phyloP scores from a whole-genome alignment of 2,888 invertebrate species.

The Pandemis cinnamomeana region DNA sequence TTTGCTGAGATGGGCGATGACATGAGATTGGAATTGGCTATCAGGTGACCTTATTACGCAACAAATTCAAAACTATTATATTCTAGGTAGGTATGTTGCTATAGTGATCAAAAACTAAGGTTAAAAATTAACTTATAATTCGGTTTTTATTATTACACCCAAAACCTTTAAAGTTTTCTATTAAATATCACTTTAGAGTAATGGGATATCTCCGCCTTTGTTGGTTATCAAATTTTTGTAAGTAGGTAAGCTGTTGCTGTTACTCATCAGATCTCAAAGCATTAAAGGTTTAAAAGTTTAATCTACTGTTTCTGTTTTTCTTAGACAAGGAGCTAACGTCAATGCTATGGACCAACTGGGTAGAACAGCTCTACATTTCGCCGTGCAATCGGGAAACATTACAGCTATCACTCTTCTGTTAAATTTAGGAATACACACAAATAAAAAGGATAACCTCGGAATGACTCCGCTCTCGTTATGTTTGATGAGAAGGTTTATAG shows the following conservation, averaged over 20 bases:
- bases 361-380: conserved; percentile 73
- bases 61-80: too few relatives aligned
- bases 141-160: too few relatives aligned
- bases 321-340: conserved; percentile 56
- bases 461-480: conserved; percentile 77
- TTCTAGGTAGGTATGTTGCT: too few relatives aligned
- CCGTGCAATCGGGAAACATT: conserved; percentile 61
- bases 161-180: too few relatives aligned
- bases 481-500: conserved; percentile 70
- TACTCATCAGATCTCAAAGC: too few relatives aligned
- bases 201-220: too few relatives aligned
- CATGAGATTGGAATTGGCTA: conserved; percentile 52
- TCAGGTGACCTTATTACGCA: conserved; percentile 53
- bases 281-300: not conserved
- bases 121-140: too few relatives aligned
- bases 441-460: conserved; percentile 70
- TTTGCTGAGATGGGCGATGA: conserved; percentile 70
- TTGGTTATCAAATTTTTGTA: too few relatives aligned
- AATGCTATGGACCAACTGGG: conserved; percentile 68
- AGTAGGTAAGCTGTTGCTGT: too few relatives aligned
- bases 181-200: too few relatives aligned
- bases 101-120: too few relatives aligned
- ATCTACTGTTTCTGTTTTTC: conserved; percentile 29
- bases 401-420: conserved; percentile 60
- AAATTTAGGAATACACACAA: conserved; percentile 62